phyloP scores from a whole-genome alignment of 2,113 vertebrate genomes.

The Indicator indicator region DNA sequence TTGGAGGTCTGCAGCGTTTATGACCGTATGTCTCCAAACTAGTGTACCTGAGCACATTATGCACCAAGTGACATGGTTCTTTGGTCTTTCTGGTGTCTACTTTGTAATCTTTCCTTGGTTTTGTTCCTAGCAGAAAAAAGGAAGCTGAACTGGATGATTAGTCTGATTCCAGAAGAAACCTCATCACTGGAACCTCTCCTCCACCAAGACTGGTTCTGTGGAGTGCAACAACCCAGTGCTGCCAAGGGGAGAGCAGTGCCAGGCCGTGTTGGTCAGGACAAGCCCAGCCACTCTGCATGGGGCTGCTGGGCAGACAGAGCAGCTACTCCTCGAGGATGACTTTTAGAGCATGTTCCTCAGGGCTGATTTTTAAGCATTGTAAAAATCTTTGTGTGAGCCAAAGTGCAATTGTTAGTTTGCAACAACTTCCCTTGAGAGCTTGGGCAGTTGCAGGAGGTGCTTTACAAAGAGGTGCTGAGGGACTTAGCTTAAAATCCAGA shows the following conservation, averaged over 20 bases:
- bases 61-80: too few relatives aligned
- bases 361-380: background rate
- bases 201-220: background rate
- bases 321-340: background rate
- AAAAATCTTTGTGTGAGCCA: background rate
- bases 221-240: background rate
- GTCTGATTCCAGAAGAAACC: background rate
- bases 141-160: background rate
- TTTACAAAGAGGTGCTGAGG: background rate
- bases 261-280: background rate
- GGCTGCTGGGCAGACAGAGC: background rate
- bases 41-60: background rate
- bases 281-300: accelerated
- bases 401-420: background rate
- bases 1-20: background rate
- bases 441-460: background rate
- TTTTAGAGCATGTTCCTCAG: background rate
- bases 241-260: background rate
- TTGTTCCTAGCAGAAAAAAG: background rate
- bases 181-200: background rate
- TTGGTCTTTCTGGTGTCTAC: background rate
- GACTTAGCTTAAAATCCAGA: background rate
- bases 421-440: background rate
- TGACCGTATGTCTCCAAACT: background rate
- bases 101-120: background rate